Base-by-base conservation (phyloP, 2,113 vertebrate species). In the Jacana jacana region DNA sequence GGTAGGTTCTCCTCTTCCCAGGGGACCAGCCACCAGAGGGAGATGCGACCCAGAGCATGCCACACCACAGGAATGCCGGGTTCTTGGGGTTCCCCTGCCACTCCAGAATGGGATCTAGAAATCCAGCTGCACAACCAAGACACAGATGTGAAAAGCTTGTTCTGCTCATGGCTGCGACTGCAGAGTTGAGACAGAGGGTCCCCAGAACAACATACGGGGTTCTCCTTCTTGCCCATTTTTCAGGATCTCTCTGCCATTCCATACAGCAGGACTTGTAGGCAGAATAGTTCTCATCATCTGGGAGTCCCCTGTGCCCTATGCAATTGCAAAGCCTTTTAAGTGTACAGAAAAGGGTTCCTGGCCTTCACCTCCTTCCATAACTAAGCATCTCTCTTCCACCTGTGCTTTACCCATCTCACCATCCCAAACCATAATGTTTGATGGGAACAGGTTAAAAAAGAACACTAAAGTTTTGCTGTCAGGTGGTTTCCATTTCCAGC, bases 191-290 rank as follows among this genome's bases (percentile, higher is more conserved):
- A 24, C 2, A 13, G 1, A 1, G 25, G 27, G 42, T 46, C 39
- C 69, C 80, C 61, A 16, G 7, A 82, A 18, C 0, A 3, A 39
- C 66, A 40, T 1, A 1, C 3, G 1, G 44, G 49, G 18, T 5
- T 80, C 68, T 39, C 48, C 42, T 11, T n/a, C 63, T 25, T 28
- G 20, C 13, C 72, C 24, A 2, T 13, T 17, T 16, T 51, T 71
- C 5, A 5, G 2, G 20, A 17, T 31, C 27, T 4, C 31, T 44
- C 55, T 48, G 81, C 77, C 79, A 52, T 42, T 71, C 33, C 39
- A 10, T 5, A 19, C 0, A 66, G 75, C 58, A 82, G 39, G 39
- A 20, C n/a, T 11, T 11, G 71, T 46, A 49, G 44, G 66, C 11
- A 55, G 48, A 78, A 22, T 0, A 39, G 8, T 57, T 70, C 51